phyloP scores from a whole-genome alignment of 2,797 vertebrate species.

The Xyrichtys novacula region DNA sequence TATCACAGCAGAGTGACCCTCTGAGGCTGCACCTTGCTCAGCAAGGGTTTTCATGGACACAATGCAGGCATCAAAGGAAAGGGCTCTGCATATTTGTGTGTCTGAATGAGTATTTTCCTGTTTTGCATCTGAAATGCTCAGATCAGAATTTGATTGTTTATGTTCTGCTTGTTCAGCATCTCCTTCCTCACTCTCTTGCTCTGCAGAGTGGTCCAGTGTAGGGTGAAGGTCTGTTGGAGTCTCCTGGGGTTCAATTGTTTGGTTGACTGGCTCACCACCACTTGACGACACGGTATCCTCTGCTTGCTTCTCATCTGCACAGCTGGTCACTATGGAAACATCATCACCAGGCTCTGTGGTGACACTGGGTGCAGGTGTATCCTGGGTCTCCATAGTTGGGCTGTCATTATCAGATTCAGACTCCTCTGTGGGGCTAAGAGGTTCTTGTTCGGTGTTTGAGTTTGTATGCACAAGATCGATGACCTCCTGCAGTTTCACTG shows the following conservation, averaged over 20 bases:
- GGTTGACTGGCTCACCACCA: constrained; percentile 22
- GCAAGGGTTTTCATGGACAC: constrained; percentile 87
- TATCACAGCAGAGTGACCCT: constrained; percentile 65
- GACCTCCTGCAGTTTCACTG: constrained; percentile 41
- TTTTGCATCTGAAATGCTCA: constrained; percentile 41
- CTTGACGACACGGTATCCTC: constrained; percentile 17
- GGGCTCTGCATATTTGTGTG: constrained; percentile 79
- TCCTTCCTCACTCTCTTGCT: constrained; percentile 39
- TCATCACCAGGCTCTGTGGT: constrained; percentile 24
- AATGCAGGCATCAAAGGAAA: constrained; percentile 92
- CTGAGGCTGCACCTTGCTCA: constrained; percentile 77
- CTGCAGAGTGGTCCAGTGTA: constrained; percentile 21
- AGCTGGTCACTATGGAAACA: constrained; percentile 6
- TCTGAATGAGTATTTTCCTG: constrained; percentile 49
- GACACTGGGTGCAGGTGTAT: neutral
- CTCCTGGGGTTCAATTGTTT: constrained; percentile 28
- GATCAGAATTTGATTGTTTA: constrained; percentile 46
- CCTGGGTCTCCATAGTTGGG: constrained; percentile 27
- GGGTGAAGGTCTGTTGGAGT: constrained; percentile 31
- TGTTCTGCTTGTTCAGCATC: constrained; percentile 10
- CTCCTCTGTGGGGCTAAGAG: constrained; percentile 32
- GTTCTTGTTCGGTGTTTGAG: constrained; percentile 34
- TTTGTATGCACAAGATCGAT: constrained; percentile 31
- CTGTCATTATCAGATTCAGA: constrained; percentile 42
- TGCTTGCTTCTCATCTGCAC: constrained; percentile 41